Base-by-base conservation (phyloP, 2,113 vertebrate genomes). In the Cyprinodon variegatus region DNA sequence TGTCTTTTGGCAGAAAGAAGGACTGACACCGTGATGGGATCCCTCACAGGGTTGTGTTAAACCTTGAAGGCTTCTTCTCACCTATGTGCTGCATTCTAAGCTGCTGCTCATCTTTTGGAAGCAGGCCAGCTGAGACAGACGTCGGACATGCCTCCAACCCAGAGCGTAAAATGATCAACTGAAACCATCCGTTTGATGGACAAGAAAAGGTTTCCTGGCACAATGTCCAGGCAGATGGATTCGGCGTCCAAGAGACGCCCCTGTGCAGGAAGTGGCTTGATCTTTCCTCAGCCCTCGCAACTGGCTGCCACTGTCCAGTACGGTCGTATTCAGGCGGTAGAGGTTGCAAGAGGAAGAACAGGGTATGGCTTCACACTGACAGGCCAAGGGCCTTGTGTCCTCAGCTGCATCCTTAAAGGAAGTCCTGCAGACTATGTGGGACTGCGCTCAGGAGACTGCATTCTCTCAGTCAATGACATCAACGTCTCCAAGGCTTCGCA, bases 351-450 rank as follows among this genome's bases (percentile, higher is more conserved):
- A 63, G 97, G 98, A 22, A 91, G 96, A 74, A 94, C 96, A 0
- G 98, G 97, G 11, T 99, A 99, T 9, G 98, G 98, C 0, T 99
- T 99, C 79, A 98, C 97, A 0, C 94, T 99, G 11, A 94, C 96
- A 0, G 98, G 97, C 20, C 97, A 99, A 88, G 95, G 96, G 8
- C 98, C 98, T 1, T 99, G 97, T 69, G 82, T 98, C 78, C 96
- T 99, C 57, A 96, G 96, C 84, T 94, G 96, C 12, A 95, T 99
- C 77, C 82, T 99, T 76, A 96, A 98, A 77, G 97, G 97, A 22
- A 97, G 97, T 83, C 98, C 98, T 0, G 96, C 98, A 0, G 96
- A 98, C 86, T 96, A 96, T 4, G 96, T 98, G 1, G 97, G 96
- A 11, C 93, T 99, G 74, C 95, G 95, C 5, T 94, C 97, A 0